Evolutionary conservation across 2,113 vertebrate genomes (phyloP).

Genomic region (Rhinopomastus cyanomelas): DNA sequence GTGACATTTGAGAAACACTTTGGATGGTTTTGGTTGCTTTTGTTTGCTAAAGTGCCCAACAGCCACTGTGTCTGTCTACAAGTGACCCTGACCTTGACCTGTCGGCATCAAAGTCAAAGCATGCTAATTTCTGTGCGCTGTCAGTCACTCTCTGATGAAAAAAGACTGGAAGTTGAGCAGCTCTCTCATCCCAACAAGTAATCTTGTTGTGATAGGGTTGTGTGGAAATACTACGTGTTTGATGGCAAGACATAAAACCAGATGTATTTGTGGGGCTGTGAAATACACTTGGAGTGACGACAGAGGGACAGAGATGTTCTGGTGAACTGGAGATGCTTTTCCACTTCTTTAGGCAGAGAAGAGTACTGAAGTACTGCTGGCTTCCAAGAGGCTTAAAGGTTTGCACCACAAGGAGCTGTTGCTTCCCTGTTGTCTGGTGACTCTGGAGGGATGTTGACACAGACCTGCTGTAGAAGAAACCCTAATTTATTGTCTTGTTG

Average conservation of each 20-base stretch:
- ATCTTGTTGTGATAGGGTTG: background rate
- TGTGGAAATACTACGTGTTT: background rate
- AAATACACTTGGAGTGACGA: background rate
- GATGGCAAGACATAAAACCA: background rate
- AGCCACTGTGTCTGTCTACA: background rate
- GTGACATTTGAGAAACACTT: background rate
- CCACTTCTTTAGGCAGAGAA: background rate
- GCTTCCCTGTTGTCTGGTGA: background rate
- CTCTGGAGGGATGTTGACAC: background rate
- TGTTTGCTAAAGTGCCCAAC: background rate
- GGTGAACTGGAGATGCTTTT: background rate
- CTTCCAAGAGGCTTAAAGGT: background rate
- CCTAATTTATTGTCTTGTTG: background rate
- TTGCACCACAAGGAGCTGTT: background rate
- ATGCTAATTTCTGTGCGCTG: background rate
- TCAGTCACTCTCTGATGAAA: background rate
- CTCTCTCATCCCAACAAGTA: background rate
- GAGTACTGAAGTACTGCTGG: background rate
- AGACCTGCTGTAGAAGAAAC: background rate
- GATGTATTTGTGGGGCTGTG: accelerated
- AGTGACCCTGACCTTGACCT: background rate
- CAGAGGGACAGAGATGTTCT: background rate
- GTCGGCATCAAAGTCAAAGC: background rate
- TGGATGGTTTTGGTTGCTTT: background rate
- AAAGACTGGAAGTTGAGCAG: background rate